phyloP scores from a whole-genome alignment of 2,888 invertebrate genomes.

The Callinectes sapidus region DNA sequence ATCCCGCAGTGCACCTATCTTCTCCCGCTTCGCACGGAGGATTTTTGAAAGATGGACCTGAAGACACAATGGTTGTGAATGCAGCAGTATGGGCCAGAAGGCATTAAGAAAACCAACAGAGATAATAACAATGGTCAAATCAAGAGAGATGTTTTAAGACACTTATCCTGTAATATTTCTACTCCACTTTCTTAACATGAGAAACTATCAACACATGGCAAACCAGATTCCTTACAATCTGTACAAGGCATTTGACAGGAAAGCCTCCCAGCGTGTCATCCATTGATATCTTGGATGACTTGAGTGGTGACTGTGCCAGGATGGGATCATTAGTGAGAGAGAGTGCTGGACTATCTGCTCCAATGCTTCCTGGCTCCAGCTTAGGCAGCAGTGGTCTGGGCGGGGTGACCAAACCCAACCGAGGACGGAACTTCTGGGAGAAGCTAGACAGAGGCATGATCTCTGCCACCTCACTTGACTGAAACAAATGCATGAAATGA shows the following conservation, averaged over 20 bases:
- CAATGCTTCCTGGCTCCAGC: constrained; percentile 68
- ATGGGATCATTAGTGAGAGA: constrained; percentile 83
- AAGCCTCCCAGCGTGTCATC: constrained; percentile 86
- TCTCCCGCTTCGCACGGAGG: constrained; percentile 86
- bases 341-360: constrained; percentile 74
- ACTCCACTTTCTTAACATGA: neutral
- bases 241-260: constrained; percentile 88
- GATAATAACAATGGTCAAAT: neutral
- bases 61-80: constrained; percentile 66
- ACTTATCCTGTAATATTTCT: neutral
- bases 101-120: neutral
- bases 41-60: constrained; percentile 90
- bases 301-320: constrained; percentile 79
- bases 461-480: constrained; percentile 92
- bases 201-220: neutral
- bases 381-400: constrained; percentile 75
- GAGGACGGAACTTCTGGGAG: constrained; percentile 81
- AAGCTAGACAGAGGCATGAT: constrained; percentile 91
- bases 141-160: no score
- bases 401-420: constrained; percentile 78
- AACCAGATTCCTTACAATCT: constrained; percentile 79
- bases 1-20: constrained; percentile 86
- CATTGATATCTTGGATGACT: constrained; percentile 73
- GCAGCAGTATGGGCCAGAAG: neutral
- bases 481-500: constrained; percentile 73